These are phyloP conservation scores for Eristalis pertinax DNA, from an alignment of 2,888 invertebrate genomes.

Conservation along the genomic window DNA sequence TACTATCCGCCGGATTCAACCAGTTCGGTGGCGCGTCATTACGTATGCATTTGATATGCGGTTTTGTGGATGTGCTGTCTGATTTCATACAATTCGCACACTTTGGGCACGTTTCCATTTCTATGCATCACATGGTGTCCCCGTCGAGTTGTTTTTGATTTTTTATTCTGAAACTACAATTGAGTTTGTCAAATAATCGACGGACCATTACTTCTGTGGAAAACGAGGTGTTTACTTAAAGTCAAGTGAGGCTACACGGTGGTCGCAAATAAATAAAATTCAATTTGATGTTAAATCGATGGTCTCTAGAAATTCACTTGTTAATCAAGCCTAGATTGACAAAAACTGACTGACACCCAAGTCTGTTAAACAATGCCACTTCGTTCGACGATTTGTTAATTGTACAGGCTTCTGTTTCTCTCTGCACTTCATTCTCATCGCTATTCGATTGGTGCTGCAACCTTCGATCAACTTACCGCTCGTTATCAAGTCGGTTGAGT, in stretches of 20 bases:
- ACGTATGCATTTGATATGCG: background rate
- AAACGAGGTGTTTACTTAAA: background rate
- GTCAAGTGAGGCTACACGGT: background rate
- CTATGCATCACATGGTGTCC: background rate
- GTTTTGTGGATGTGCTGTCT: background rate
- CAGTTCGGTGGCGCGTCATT: background rate
- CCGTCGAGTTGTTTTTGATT: background rate
- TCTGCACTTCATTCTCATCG: too few relatives aligned
- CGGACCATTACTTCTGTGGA: background rate
- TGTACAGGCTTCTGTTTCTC: too few relatives aligned
- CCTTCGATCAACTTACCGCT: background rate
- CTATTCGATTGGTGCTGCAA: too few relatives aligned
- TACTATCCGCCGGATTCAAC: background rate
- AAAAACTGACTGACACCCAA: too few relatives aligned
- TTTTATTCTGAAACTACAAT: background rate
- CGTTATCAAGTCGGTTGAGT: slow-evolving; percentile 41
- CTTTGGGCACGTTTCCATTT: background rate
- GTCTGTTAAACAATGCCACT: too few relatives aligned
- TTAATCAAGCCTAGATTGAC: too few relatives aligned
- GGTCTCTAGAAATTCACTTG: too few relatives aligned
- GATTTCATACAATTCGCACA: background rate
- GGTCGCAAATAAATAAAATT: background rate
- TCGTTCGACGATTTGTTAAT: too few relatives aligned
- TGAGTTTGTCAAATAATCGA: background rate
- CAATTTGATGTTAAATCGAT: background rate